Evolutionary conservation across 2,888 invertebrate species (phyloP), one percentile per base, ranked within the genome.

Genomic region (Lordiphosa andalusiaca): DNA sequence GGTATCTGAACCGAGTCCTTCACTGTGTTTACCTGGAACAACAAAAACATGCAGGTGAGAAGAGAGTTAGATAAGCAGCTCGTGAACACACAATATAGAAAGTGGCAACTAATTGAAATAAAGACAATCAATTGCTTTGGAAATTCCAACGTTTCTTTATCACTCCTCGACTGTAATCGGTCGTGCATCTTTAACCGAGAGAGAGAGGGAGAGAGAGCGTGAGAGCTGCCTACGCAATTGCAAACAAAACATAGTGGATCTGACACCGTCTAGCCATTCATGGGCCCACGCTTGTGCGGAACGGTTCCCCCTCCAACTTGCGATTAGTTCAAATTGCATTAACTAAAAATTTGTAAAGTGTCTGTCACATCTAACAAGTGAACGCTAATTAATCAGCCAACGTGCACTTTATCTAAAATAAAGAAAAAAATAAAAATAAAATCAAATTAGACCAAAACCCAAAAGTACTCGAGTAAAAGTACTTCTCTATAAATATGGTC

Each of bases 1-100:
- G 96, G 96, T 77, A 95, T 95, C 91, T 95, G 95, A 67, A 95
- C 93, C 0, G 94, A 92, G 78, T 95, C 94, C 80, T 89, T 89
- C 6, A 86, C 72, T 63, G 89, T 89, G 67, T 87, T 86, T n/a
- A 89, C 89, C 89, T 89, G 53, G 4, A 21, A 21, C 3, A 44
- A 19, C 16, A 49, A 37, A n/a, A 16, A 7, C 9, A 13, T 3
- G 4, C 4, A 2, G 6, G 7, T 25, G n/a, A 13, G 30, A 23
- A 30, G 3, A 30, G 9, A 30, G 12, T 40, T 47, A 40, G 37
- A 60, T 62, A 19, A 6, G 12, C 37, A 10, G 40, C 10, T 41
- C n/a, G 40, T 21, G 7, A 16, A 41, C n/a, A 41, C n/a, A 41
- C 12, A 38, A 38, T 10, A 42, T 57, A 25, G 25, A 47, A 19